Base-by-base conservation (phyloP, 2,797 vertebrate species). In the Oryzias sinensis region DNA sequence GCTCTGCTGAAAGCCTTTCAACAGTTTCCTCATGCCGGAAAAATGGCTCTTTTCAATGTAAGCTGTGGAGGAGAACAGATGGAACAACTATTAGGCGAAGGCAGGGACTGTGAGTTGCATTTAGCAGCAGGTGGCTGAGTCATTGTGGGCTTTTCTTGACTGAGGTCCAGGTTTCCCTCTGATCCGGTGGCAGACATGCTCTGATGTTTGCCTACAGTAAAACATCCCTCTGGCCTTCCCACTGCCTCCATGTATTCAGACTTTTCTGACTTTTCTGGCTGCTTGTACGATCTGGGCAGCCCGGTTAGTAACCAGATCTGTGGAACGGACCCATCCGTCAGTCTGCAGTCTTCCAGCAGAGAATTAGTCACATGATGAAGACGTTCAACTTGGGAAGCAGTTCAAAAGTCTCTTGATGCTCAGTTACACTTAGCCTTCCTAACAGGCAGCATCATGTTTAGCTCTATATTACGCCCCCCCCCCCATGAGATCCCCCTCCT, bases 1-100 rank as follows among this genome's bases (percentile, higher is more conserved):
- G 49, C 52, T 33, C 44, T 68, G 66, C 88, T 87, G 79, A 90
- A 91, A 90, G 82, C 77, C 75, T 75, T 85, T 75, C 63, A 65
- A 79, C 68, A 41, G 57, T 79, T 80, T 65, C 43, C 37, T 27
- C 44, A 29, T 65, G 20, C 65, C 37, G 54, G 68, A 68, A 88
- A 22, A 86, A 84, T 65, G 9, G 67, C 84, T 71, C 59, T 8
- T 70, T 81, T 76, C 79, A 72, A 75, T 63, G 61, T 74, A 76
- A 73, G 70, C 22, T 16, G 59, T 27, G 53, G 56, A 51, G 17
- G 40, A 76, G 53, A 70, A 68, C 63, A 53, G 47, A 60, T n/a
- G 51, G 56, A 77, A 84, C 79, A 81, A 70, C 60, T 58, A 62
- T 79, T 81, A 76, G 43, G 62, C 47, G 47, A 70, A 78, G 76